phyloP scores from a whole-genome alignment of 1,140 invertebrate species.

The Listronotus bonariensis region DNA sequence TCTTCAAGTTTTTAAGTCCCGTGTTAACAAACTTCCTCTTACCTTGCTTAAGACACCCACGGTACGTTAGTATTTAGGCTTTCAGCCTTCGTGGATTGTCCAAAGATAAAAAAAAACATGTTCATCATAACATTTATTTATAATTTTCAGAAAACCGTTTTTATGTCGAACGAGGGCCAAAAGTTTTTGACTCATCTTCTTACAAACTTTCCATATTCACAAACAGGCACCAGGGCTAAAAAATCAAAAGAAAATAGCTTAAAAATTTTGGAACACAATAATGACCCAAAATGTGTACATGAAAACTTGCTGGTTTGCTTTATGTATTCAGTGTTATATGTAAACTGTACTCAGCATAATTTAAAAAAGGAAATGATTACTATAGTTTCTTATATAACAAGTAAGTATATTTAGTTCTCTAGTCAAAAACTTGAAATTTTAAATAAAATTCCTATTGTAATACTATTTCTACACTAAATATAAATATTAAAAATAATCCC shows the following conservation, averaged over 20 bases:
- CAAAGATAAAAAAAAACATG: no score
- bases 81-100: no score
- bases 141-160: conserved; percentile 39
- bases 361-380: conserved; percentile 48
- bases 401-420: conserved; percentile 41
- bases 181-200: conserved; percentile 46
- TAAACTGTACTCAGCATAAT: conserved; percentile 53
- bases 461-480: no score
- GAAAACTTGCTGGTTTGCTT: conserved; percentile 62
- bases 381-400: conserved; percentile 58
- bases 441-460: no score
- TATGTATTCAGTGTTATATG: conserved; percentile 58
- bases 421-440: no score
- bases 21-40: no score
- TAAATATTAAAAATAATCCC: no score
- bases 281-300: conserved; percentile 58
- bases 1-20: no score
- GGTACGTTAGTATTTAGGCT: no score
- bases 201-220: conserved; percentile 44
- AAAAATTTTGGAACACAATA: conserved; percentile 40
- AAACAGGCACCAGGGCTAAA: conserved; percentile 26
- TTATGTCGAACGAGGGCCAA: conserved; percentile 39
- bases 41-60: no score
- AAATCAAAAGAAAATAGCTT: conserved; percentile 31
- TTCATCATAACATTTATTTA: neutral